Percentiles rank a stretch among this genome's conserved stretches.
Evolutionary conservation across 35 echinoderm and acorn worm species (phyloP).

Genomic region (Lytechinus variegatus): DNA sequence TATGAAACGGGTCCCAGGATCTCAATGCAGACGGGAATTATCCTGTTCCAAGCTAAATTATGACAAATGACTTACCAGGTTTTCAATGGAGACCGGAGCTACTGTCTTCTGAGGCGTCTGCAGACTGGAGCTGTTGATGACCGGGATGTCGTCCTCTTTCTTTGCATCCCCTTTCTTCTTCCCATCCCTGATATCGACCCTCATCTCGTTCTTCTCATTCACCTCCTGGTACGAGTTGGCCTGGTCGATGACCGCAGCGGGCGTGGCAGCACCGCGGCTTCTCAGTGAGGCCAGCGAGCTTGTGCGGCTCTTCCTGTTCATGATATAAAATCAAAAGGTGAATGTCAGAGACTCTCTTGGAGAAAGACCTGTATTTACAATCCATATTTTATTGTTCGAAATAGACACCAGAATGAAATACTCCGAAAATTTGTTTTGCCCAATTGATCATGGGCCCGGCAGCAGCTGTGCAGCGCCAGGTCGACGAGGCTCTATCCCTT

Average conservation of each 20-base stretch:
- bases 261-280: slow-evolving; percentile 37
- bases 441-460: no score
- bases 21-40: no score
- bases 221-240: slow-evolving; percentile 55
- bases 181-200: slow-evolving; percentile 17
- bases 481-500: no score
- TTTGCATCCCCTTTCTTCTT: not conserved
- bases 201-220: slow-evolving; percentile 55
- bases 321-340: not conserved
- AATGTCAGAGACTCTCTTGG: no score
- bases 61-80: not conserved
- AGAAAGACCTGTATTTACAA: no score
- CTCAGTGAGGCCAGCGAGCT: slow-evolving; percentile 64
- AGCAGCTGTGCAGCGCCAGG: no score
- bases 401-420: no score
- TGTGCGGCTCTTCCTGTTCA: slow-evolving; percentile 54
- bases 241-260: slow-evolving; percentile 31
- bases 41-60: no score
- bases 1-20: no score
- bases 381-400: no score
- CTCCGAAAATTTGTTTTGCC: no score
- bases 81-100: slow-evolving; percentile 39
- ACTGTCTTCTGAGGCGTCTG: slow-evolving; percentile 38
- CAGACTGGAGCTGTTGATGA: not conserved
- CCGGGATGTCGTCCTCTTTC: not conserved